A percentile compares a stretch with the other conserved stretches of the same genome.
phyloP scores from a whole-genome alignment of 2,888 invertebrate genomes.

The Antitype chi region DNA sequence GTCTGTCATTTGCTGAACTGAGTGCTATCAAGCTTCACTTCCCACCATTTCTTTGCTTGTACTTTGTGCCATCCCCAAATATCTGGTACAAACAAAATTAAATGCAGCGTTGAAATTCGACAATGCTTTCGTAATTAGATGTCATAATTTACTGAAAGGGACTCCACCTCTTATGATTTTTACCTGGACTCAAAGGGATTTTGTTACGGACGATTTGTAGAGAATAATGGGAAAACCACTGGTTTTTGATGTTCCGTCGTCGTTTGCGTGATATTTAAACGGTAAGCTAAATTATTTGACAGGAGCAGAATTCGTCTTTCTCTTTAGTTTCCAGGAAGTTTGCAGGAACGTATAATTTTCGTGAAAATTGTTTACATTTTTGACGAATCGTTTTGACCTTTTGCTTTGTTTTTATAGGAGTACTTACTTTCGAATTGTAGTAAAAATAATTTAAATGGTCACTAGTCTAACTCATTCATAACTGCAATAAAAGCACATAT shows the following conservation, averaged over 20 bases:
- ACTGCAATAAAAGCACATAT: neutral
- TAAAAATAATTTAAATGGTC: neutral
- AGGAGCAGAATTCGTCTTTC: neutral
- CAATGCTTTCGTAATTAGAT: constrained; percentile 87
- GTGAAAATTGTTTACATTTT: neutral
- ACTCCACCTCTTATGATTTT: constrained; percentile 75
- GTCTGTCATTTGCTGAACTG: neutral
- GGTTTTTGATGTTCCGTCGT: constrained; percentile 27
- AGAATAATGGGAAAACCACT: constrained; percentile 43
- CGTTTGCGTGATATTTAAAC: constrained; percentile 19
- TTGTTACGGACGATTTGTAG: constrained; percentile 59
- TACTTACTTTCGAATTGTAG: neutral
- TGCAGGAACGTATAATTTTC: neutral
- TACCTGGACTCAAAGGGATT: constrained; percentile 71
- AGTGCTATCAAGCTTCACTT: neutral
- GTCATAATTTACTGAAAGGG: constrained; percentile 82
- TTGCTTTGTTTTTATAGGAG: neutral
- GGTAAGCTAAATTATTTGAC: constrained; percentile 8
- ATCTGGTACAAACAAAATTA: constrained; percentile 83
- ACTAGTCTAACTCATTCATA: neutral
- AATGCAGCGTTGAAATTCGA: constrained; percentile 85
- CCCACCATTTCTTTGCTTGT: constrained; percentile 37
- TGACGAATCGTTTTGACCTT: neutral
- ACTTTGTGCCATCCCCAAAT: constrained; percentile 66
- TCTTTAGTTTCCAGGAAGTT: neutral